Evolutionary conservation across 2,113 vertebrate species (phyloP), one percentile per base, ranked within the genome.

Genomic region (Dasyprocta punctata): DNA sequence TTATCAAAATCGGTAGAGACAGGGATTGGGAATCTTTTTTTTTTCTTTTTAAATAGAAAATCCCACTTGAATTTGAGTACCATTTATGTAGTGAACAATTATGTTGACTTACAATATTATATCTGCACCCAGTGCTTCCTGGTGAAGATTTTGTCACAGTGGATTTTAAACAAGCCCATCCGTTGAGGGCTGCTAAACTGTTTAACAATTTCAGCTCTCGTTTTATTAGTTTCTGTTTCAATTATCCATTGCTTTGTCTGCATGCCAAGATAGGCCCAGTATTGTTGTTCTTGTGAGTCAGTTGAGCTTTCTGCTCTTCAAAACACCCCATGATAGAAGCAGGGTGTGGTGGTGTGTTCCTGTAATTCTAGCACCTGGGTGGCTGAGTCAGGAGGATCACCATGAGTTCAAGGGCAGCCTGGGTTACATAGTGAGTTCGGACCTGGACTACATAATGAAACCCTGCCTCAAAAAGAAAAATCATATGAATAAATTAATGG

Each of bases 211-310:
- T 84, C 14, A 75, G 33, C 84, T 52, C 30, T 69, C 67, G 9
- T 94, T 88, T 80, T 90, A 44, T 73, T 80, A 78, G 44, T 49
- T 94, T 88, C 60, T 69, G 33, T 41, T 54, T 89, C 58, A 91
- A 0, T 83, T 65, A 58, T 85, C 84, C 56, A 80, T 1, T 80
- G 26, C 71, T 14, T 78, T 80, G 36, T 92, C 19, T 71, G 44
- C n/a, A 6, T 49, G 71, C 49, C 38, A 30, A 60, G 47, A 73
- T 24, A 89, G 22, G 17, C 36, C 41, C 41, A 16, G 41, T 58
- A 65, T 47, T 41, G 19, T 41, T 58, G 33, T 28, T 94, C 11
- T 85, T 81, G 19, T 63, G 52, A 81, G 22, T 75, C 71, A 56
- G 14, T 52, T 54, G 58, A 67, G 47, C 61, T 84, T 41, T 94